These are phyloP conservation scores for Liasis olivaceus DNA, from an alignment of 2,797 vertebrate species.

Conservation along the genomic window DNA sequence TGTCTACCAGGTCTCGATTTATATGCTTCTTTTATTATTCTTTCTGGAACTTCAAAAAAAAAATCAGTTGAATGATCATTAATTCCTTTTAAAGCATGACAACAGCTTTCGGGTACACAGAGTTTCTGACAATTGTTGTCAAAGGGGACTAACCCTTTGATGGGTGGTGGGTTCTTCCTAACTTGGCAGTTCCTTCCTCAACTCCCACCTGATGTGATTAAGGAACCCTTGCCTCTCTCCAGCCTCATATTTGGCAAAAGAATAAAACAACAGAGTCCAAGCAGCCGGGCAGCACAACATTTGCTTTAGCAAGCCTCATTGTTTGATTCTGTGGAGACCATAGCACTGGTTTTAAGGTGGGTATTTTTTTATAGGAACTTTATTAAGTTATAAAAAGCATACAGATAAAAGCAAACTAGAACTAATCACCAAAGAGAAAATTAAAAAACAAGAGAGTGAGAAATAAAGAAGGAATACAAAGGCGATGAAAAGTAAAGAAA, in stretches of 20 bases:
- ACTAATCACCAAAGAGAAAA: no score
- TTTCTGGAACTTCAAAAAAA: conserved; percentile 46
- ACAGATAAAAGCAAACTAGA: no score
- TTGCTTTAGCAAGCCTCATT: neutral
- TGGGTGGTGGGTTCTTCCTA: neutral
- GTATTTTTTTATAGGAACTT: neutral
- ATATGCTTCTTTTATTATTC: conserved; percentile 55
- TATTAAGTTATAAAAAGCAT: no score
- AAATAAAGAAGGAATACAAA: no score
- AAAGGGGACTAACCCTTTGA: conserved; percentile 32
- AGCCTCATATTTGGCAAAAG: neutral
- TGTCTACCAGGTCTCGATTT: conserved; percentile 56
- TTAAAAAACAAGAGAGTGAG: no score
- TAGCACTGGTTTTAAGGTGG: neutral
- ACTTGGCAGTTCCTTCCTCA: neutral
- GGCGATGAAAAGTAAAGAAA: no score
- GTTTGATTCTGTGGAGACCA: neutral
- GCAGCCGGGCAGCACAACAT: neutral
- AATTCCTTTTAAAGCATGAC: conserved; percentile 63
- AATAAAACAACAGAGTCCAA: neutral
- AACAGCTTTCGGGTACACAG: conserved; percentile 51
- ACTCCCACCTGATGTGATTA: neutral
- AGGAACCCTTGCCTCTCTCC: neutral
- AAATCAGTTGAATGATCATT: conserved; percentile 62
- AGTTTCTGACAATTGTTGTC: conserved; percentile 42